Conservation (phyloP, 2,797 vertebrate genomes). For the Cynopterus sphinx region DNA sequence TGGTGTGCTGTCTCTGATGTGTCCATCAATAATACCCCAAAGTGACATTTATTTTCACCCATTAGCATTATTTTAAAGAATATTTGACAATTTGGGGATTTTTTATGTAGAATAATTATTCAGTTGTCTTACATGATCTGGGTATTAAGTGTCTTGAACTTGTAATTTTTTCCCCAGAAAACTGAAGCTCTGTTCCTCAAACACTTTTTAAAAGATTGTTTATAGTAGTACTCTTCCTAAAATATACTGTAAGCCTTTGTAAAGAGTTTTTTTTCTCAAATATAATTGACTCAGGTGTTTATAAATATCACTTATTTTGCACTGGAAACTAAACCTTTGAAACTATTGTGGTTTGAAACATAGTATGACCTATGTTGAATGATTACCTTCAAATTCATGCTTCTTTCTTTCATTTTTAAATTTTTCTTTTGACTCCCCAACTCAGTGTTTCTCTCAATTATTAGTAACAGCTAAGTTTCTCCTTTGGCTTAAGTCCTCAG, state of each 20-base stretch:
- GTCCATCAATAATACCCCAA: background rate
- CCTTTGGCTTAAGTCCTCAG: background rate
- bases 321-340: background rate
- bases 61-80: slow-evolving; percentile 45
- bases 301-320: background rate
- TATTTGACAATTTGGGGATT: slow-evolving; percentile 26
- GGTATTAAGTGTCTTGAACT: slow-evolving; percentile 19
- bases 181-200: background rate
- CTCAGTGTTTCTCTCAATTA: background rate
- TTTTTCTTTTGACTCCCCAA: background rate
- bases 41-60: background rate
- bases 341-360: background rate
- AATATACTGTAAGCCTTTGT: background rate
- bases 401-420: background rate
- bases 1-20: background rate
- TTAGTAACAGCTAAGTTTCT: background rate
- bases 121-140: slow-evolving; percentile 10
- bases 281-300: slow-evolving; percentile 27
- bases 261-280: background rate
- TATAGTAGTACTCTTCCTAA: slow-evolving; percentile 32
- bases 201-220: background rate
- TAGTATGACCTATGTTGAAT: background rate
- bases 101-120: slow-evolving; percentile 33
- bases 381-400: background rate
- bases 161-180: background rate